Conservation (phyloP, 2,113 vertebrate genomes). For the Ameiurus melas region DNA sequence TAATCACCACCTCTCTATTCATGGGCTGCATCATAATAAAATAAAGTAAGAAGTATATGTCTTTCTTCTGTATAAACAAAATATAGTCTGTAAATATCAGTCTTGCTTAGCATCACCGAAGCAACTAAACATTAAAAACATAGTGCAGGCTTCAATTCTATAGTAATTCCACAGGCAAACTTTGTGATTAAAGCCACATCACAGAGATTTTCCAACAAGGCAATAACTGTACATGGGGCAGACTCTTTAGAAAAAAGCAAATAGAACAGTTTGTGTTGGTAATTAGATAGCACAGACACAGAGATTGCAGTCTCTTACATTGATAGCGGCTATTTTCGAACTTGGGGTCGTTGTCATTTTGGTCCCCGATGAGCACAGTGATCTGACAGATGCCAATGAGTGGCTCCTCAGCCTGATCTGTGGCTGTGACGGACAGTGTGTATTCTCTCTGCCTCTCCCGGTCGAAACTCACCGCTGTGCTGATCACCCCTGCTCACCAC, state of each 20-base stretch:
- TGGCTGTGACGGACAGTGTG: conserved; percentile 79
- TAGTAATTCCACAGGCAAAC: conserved; percentile 2
- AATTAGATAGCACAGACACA: neutral
- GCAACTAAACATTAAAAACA: neutral
- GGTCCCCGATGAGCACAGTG: conserved; percentile 76
- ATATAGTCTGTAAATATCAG: neutral
- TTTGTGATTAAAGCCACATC: conserved; percentile 2
- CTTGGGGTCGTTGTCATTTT: conserved; percentile 88
- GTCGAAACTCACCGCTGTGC: conserved; percentile 78
- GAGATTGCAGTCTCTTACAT: conserved; percentile 64
- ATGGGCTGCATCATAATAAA: neutral
- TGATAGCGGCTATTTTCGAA: conserved; percentile 89
- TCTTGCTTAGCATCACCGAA: neutral
- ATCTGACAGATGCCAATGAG: conserved; percentile 84
- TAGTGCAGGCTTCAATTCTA: neutral
- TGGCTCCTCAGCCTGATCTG: conserved; percentile 81
- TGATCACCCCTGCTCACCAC: conserved; percentile 76
- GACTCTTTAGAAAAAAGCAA: neutral
- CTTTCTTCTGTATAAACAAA: neutral
- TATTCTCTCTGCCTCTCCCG: conserved; percentile 82
- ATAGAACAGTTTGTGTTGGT: neutral
- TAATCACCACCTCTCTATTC: conserved; percentile 8
- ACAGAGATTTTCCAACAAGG: neutral
- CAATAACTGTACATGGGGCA: neutral
- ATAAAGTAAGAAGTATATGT: neutral